Percentiles rank a stretch among this genome's conserved stretches.
Conservation (phyloP, 2,888 invertebrate species). For the Ephialtes manifestator region DNA sequence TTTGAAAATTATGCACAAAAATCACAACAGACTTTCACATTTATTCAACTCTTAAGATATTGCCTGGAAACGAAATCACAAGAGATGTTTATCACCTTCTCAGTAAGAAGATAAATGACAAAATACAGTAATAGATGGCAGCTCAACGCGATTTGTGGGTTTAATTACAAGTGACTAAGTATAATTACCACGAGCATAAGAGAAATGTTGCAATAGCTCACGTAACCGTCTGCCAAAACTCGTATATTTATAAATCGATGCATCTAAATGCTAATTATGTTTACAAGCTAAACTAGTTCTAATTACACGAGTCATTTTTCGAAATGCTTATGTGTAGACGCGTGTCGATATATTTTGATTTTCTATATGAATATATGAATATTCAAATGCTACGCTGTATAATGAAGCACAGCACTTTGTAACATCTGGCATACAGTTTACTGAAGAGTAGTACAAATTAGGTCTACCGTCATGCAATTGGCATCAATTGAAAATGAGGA, state of each 20-base stretch:
- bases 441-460: slow-evolving; percentile 1
- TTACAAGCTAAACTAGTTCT: slow-evolving; percentile 3
- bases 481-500: slow-evolving; percentile 29
- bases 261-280: background rate
- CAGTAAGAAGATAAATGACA: background rate
- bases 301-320: background rate
- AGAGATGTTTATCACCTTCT: background rate
- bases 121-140: background rate
- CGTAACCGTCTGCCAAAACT: background rate
- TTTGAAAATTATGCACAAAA: background rate
- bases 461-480: background rate
- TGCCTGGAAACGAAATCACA: background rate
- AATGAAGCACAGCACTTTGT: background rate
- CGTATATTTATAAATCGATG: background rate
- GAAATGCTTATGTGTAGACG: background rate
- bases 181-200: background rate
- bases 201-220: background rate
- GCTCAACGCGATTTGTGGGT: background rate
- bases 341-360: background rate
- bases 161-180: background rate
- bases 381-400: background rate
- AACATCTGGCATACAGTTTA: background rate
- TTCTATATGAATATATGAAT: slow-evolving; percentile 4
- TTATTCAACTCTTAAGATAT: background rate
- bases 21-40: background rate